phyloP scores from a whole-genome alignment of 1,140 invertebrate species.

The Whitmania pigra region DNA sequence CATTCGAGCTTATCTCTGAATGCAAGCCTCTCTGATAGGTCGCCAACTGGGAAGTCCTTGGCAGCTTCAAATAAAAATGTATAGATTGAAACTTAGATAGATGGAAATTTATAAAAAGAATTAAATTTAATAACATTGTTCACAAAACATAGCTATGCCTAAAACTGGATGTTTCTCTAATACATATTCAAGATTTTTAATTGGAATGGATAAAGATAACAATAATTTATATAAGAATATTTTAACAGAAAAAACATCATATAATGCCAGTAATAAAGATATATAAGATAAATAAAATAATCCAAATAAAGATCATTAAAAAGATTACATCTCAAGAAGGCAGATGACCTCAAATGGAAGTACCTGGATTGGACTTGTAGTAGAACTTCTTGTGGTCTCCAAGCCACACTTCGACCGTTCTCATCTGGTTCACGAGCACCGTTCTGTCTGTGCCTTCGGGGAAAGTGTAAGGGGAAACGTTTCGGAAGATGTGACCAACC shows the following conservation, averaged over 20 bases:
- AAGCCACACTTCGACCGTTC: conserved; percentile 51
- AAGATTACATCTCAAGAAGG: background rate
- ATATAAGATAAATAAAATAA: background rate
- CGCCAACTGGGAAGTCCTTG: conserved; percentile 55
- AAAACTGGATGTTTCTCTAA: no score
- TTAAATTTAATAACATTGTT: background rate
- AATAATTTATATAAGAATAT: background rate
- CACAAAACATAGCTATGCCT: background rate
- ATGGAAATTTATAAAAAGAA: no score
- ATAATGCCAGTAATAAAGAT: background rate
- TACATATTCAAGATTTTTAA: no score
- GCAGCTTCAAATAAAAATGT: background rate
- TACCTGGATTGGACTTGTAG: conserved; percentile 28
- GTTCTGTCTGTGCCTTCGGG: conserved; percentile 3
- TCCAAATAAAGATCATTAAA: background rate
- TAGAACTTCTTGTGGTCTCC: conserved; percentile 73
- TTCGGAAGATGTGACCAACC: conserved; percentile 92
- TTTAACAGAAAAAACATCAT: background rate
- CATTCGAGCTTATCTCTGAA: conserved; percentile 68
- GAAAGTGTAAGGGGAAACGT: conserved; percentile 71
- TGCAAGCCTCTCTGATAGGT: conserved; percentile 64
- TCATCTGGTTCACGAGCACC: conserved; percentile 39
- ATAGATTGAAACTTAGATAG: no score
- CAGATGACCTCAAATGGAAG: background rate
- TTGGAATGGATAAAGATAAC: background rate